phyloP scores from a whole-genome alignment of 2,113 vertebrate species.

The Mustela nigripes region DNA sequence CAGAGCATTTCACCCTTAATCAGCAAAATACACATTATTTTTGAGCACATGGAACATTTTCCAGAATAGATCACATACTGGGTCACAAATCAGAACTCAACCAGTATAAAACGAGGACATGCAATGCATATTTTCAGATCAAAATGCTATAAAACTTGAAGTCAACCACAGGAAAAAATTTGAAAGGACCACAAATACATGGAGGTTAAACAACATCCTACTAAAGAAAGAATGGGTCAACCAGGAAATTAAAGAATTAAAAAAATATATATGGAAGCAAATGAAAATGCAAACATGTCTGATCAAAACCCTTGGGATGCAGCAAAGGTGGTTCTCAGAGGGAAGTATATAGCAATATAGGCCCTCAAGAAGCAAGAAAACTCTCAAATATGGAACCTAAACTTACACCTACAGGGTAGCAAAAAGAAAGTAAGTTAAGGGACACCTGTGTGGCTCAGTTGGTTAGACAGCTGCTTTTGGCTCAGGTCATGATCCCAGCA shows the following conservation, averaged over 20 bases:
- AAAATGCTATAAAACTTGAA: not conserved
- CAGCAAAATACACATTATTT: not conserved
- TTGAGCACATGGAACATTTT: not conserved
- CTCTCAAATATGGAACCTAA: not conserved
- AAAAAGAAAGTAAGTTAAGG: not conserved
- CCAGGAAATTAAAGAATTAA: not conserved
- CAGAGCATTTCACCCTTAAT: not conserved
- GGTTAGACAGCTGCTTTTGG: no score
- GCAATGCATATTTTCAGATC: not conserved
- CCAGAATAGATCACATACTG: not conserved
- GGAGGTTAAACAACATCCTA: not conserved
- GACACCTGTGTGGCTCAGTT: no score
- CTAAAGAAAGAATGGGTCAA: not conserved
- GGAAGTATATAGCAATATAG: not conserved
- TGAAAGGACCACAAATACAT: not conserved
- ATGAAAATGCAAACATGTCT: not conserved
- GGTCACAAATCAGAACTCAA: not conserved
- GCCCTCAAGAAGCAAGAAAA: not conserved
- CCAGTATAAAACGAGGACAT: not conserved
- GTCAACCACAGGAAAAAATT: not conserved
- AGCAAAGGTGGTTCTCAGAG: not conserved
- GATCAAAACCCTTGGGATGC: not conserved
- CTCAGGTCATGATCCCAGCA: no score
- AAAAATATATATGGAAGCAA: not conserved
- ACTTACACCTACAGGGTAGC: not conserved